Evolutionary conservation across 2,888 invertebrate species (phyloP).

Genomic region (Dorcus hopei): DNA sequence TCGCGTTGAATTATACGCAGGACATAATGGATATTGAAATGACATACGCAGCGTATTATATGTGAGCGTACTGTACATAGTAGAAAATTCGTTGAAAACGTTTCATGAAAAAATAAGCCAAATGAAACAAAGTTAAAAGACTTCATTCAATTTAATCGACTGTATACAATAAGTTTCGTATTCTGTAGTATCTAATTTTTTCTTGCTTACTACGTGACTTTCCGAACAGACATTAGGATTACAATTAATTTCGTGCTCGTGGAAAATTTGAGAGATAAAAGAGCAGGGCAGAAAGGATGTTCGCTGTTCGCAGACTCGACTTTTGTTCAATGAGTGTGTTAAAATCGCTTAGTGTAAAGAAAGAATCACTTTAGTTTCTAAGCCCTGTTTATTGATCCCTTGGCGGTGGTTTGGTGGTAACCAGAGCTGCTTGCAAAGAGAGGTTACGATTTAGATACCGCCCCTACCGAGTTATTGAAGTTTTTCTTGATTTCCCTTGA

Average conservation of each 20-base stretch:
- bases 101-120: neutral
- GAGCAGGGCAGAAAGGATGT: conserved; percentile 13
- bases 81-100: neutral
- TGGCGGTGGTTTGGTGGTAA: conserved; percentile 36
- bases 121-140: too few species aligned
- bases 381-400: conserved; percentile 39
- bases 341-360: conserved; percentile 21
- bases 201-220: neutral
- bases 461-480: conserved; percentile 36
- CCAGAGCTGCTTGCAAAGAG: conserved; percentile 33
- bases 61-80: conserved; percentile 4
- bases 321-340: conserved; percentile 17
- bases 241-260: conserved; percentile 11
- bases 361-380: conserved; percentile 38
- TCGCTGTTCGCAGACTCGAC: conserved; percentile 11
- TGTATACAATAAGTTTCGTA: too few species aligned
- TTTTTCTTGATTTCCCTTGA: conserved; percentile 39
- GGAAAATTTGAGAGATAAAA: conserved; percentile 12
- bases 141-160: too few species aligned
- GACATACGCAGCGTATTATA: conserved; percentile 19
- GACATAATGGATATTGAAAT: conserved; percentile 24
- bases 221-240: conserved; percentile 8
- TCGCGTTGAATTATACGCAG: conserved; percentile 16
- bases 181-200: neutral
- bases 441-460: conserved; percentile 37